A percentile compares a stretch with the other conserved stretches of the same genome.
phyloP scores from a whole-genome alignment of 2,888 invertebrate genomes.

The Labia minor region DNA sequence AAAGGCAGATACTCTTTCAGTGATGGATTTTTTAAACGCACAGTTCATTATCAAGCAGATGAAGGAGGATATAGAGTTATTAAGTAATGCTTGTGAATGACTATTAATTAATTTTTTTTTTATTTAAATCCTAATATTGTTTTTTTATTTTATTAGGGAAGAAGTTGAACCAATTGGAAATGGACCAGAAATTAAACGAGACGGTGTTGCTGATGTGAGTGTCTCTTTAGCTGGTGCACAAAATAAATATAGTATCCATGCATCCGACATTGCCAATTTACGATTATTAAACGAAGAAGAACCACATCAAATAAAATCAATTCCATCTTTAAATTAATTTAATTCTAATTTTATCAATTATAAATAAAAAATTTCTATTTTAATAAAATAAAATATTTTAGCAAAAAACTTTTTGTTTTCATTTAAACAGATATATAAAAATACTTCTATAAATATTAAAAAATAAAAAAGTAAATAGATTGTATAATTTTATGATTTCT shows the following conservation, averaged over 20 bases:
- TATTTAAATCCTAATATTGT: not conserved
- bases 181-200: conserved; percentile 38
- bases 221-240: conserved; percentile 37
- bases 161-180: conserved; percentile 40
- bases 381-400: not conserved
- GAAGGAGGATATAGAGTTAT: conserved; percentile 30
- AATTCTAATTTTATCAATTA: not conserved
- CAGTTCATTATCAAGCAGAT: conserved; percentile 29
- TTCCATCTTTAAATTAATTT: no score
- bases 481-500: no score
- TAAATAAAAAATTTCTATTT: not conserved
- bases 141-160: conserved; percentile 33
- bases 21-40: conserved; percentile 29
- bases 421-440: no score
- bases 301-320: no score
- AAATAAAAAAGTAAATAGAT: no score
- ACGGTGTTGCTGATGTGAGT: conserved; percentile 37
- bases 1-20: conserved; percentile 29
- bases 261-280: conserved; percentile 31
- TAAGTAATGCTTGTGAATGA: conserved; percentile 24
- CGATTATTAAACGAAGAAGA: not conserved
- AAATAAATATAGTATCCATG: conserved; percentile 36
- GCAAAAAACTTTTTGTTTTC: no score
- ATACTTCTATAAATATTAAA: no score
- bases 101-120: not conserved